Conservation (phyloP, 2,888 invertebrate genomes). For the Cantharis flavilabris region DNA sequence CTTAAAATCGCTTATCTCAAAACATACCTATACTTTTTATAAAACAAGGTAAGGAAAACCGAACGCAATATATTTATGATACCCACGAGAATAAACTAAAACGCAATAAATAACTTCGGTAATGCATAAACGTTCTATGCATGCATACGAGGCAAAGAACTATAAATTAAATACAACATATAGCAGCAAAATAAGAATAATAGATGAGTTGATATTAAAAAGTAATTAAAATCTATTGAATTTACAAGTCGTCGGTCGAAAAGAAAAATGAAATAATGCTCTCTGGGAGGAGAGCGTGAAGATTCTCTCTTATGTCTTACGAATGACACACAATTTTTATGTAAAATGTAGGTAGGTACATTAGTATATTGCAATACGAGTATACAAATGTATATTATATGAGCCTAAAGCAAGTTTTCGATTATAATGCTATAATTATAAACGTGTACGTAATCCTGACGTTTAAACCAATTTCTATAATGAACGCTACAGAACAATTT, state of each 20-base stretch:
- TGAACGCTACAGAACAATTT: background rate
- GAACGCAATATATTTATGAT: slow-evolving; percentile 17
- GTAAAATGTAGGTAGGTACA: too few relatives aligned
- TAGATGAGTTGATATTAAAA: background rate
- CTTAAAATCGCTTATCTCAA: background rate
- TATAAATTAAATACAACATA: background rate
- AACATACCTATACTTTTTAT: background rate
- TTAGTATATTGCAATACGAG: too few relatives aligned
- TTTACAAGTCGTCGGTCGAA: too few relatives aligned
- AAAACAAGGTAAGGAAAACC: slow-evolving; percentile 2
- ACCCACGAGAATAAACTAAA: slow-evolving; percentile 6
- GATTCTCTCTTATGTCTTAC: too few relatives aligned
- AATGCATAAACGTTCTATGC: slow-evolving; percentile 1
- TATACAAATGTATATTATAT: background rate
- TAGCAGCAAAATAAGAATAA: background rate
- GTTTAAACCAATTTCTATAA: background rate
- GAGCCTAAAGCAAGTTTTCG: background rate
- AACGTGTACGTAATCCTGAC: background rate
- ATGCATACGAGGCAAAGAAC: background rate
- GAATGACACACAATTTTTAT: too few relatives aligned
- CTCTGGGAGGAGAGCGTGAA: too few relatives aligned
- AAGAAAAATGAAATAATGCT: too few relatives aligned
- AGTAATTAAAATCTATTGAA: background rate
- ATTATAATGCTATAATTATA: background rate
- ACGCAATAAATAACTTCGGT: background rate